Evolutionary conservation across 2,888 invertebrate species (phyloP).

Genomic region (Physocephala rufipes): DNA sequence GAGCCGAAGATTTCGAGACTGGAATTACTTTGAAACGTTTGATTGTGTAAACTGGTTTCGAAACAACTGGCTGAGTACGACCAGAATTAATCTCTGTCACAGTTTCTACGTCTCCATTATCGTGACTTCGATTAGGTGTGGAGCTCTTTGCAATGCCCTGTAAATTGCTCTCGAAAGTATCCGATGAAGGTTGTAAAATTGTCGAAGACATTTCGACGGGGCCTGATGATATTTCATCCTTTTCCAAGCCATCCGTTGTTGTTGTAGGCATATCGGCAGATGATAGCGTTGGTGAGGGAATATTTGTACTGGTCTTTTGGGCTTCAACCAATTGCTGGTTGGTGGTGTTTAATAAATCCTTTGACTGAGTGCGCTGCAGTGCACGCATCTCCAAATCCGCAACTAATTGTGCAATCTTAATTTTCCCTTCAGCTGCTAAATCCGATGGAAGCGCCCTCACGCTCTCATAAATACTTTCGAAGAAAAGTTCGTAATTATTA

Average conservation of each 20-base stretch:
- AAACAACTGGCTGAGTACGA: conserved; percentile 1
- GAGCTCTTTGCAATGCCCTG: conserved; percentile 8
- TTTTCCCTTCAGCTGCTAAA: conserved; percentile 58
- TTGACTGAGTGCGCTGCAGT: conserved; percentile 34
- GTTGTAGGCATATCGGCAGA: conserved; percentile 15
- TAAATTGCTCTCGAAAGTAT: conserved; percentile 7
- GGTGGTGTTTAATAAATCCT: not conserved
- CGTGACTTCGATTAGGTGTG: conserved; percentile 12
- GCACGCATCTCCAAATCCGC: conserved; percentile 55
- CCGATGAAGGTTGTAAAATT: not conserved
- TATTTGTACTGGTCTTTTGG: conserved; percentile 3
- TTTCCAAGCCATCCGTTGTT: conserved; percentile 27
- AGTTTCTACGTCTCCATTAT: no score
- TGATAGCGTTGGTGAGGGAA: conserved; percentile 13
- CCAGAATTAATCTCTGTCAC: conserved; percentile 1
- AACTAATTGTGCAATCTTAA: conserved; percentile 57
- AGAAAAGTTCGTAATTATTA: conserved; percentile 56
- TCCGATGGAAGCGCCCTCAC: conserved; percentile 55
- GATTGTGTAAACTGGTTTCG: not conserved
- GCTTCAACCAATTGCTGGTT: conserved; percentile 9
- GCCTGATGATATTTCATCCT: conserved; percentile 14
- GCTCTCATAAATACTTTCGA: conserved; percentile 57
- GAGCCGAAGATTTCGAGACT: not conserved
- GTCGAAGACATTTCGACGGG: not conserved
- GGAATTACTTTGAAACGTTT: not conserved